A percentile compares a stretch with the other conserved stretches of the same genome.
Evolutionary conservation across 2,797 vertebrate genomes (phyloP).

Genomic region (Enteromius viviparus): DNA sequence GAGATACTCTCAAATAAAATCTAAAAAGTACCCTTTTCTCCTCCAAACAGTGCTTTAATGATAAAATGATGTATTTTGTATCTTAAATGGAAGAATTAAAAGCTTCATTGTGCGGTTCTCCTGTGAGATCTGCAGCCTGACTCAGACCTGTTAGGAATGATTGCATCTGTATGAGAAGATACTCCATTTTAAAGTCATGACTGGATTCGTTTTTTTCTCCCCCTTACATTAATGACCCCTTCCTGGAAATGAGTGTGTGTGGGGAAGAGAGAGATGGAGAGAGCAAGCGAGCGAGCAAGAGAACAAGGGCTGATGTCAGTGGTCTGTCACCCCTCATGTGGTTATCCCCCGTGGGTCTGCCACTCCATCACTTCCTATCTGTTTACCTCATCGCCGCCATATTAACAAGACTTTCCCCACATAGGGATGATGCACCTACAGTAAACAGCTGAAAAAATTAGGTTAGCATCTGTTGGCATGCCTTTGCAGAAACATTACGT

Average conservation of each 20-base stretch:
- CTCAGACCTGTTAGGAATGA: slow-evolving; percentile 74
- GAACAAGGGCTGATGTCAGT: slow-evolving; percentile 63
- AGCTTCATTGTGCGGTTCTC: neutral
- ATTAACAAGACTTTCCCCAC: slow-evolving; percentile 51
- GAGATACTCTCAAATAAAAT: slow-evolving; percentile 37
- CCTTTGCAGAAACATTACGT: neutral
- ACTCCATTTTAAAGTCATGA: slow-evolving; percentile 71
- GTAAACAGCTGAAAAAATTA: slow-evolving; percentile 3
- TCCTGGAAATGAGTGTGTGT: slow-evolving; percentile 66
- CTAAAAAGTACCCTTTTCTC: neutral
- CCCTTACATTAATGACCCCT: slow-evolving; percentile 78
- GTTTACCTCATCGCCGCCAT: slow-evolving; percentile 65
- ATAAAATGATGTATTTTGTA: slow-evolving; percentile 10
- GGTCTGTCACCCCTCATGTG: slow-evolving; percentile 60
- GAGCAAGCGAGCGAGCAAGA: slow-evolving; percentile 46
- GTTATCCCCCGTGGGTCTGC: slow-evolving; percentile 58
- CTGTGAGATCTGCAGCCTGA: slow-evolving; percentile 69
- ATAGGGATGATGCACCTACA: slow-evolving; percentile 24
- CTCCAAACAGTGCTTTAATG: neutral
- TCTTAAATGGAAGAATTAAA: slow-evolving; percentile 13
- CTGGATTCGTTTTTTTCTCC: slow-evolving; percentile 69
- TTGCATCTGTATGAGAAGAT: slow-evolving; percentile 74
- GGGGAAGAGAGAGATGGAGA: slow-evolving; percentile 44
- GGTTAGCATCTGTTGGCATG: slow-evolving; percentile 6
- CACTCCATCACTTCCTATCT: slow-evolving; percentile 63